Conservation (phyloP, 2,888 invertebrate species). For the Lymantria dispar region DNA sequence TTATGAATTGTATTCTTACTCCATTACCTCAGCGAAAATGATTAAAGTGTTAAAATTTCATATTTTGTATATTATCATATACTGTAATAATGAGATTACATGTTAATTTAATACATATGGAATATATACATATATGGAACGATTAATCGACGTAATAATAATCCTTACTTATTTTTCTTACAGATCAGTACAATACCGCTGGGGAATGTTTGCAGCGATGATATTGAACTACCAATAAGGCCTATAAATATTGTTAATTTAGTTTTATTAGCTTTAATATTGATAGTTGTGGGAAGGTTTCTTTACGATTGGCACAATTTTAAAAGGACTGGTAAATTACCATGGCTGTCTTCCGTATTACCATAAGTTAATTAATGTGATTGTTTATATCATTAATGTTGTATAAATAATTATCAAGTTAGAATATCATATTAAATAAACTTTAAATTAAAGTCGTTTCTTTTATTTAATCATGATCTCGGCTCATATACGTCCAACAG, state of each 20-base stretch:
- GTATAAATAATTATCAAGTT: not conserved
- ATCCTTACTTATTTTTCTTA: conserved; percentile 41
- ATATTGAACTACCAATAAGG: conserved; percentile 79
- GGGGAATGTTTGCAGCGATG: conserved; percentile 84
- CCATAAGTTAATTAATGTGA: conserved; percentile 59
- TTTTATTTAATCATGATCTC: not conserved
- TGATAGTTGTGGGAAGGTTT: conserved; percentile 88
- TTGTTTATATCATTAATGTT: not conserved
- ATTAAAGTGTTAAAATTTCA: too few relatives aligned
- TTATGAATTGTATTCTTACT: too few relatives aligned
- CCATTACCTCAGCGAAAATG: too few relatives aligned
- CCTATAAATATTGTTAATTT: conserved; percentile 89
- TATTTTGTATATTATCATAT: too few relatives aligned
- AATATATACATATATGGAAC: too few relatives aligned
- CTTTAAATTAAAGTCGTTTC: not conserved
- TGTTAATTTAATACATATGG: too few relatives aligned
- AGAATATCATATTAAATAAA: not conserved
- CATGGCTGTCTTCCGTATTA: conserved; percentile 92
- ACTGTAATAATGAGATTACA: too few relatives aligned
- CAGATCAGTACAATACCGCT: conserved; percentile 87
- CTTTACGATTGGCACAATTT: conserved; percentile 92
- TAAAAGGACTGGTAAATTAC: conserved; percentile 89
- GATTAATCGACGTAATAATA: not conserved
- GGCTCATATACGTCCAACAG: too few relatives aligned
- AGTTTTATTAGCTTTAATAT: conserved; percentile 85